Evolutionary conservation across 2,113 vertebrate genomes (phyloP), one percentile per base, ranked within the genome.

Genomic region (Myrmecobius fasciatus): DNA sequence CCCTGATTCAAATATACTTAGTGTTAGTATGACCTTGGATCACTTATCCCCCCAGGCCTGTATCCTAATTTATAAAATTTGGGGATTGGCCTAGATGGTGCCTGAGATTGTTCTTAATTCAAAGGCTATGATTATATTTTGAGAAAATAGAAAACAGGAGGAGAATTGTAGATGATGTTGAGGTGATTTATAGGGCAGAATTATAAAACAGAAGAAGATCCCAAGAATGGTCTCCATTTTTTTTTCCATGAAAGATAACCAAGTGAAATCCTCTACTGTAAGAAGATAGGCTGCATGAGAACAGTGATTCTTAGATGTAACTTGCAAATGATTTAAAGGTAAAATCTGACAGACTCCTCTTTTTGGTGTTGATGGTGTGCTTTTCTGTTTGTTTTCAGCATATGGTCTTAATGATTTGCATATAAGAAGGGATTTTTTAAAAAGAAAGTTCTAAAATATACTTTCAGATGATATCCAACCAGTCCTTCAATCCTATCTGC

Each of bases 381-480:
- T 75, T 75, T 43, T 43, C 49, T 43, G n/a, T 83, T 83, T 83
- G n/a, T 83, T 67, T n/a, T 17, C 6, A 0, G 8, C 7, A 43
- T 24, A 25, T 2, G 0, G 28, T 8, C 0, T 0, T 0, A 43
- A 9, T 26, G 5, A 5, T 91, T 7, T 53, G 83, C 26, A 47
- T 51, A 89, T 17, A 7, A n/a, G 54, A 26, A 7, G 25, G 4
- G 2, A 0, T 31, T 47, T 14, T 36, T 17, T 51, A 51, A 51
- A 51, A 51, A 48, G 6, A 24, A 53, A 31, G 75, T 28, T 52
- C 22, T 9, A 36, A 52, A 90, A n/a, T 52, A 75, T 5, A 3
- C 14, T 60, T 88, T 22, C 5, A 92, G 24, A 26, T 52, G 8
- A 3, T 10, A 28, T 28, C 1, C 5, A 14, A n/a, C 1, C 11